Percentiles rank a stretch among this genome's conserved stretches.
phyloP scores from a whole-genome alignment of 2,888 invertebrate genomes.

The Volucella bombylans region DNA sequence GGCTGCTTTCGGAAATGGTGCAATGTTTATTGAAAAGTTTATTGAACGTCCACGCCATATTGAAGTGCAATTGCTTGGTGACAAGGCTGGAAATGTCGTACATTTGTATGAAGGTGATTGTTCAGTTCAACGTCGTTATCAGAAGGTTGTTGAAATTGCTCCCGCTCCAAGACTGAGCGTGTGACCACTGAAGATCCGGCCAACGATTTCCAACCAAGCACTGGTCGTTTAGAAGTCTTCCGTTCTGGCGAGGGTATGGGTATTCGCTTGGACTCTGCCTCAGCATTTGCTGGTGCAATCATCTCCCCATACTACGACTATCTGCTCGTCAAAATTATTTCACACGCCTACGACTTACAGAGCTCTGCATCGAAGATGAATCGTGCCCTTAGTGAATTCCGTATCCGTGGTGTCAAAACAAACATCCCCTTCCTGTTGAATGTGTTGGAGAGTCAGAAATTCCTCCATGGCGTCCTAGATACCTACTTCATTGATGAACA shows the following conservation, averaged over 20 bases:
- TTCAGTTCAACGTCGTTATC: conserved; percentile 98
- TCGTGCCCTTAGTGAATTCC: conserved; percentile 96
- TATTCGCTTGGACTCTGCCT: conserved; percentile 97
- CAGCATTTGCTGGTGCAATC: conserved; percentile 97
- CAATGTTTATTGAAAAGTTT: conserved; percentile 99
- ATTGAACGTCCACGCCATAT: conserved; percentile 99
- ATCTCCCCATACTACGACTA: conserved; percentile 99
- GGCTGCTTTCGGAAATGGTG: conserved; percentile 98
- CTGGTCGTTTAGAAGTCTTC: conserved; percentile 97
- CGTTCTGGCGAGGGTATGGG: conserved; percentile 99
- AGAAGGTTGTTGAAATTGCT: conserved; percentile 99
- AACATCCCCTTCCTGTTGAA: conserved; percentile 99
- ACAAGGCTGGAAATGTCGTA: conserved; percentile 96
- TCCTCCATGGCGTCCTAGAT: conserved; percentile 95
- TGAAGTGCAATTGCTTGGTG: conserved; percentile 90
- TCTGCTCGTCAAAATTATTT: conserved; percentile 96
- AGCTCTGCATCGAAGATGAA: conserved; percentile 98
- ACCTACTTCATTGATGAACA: conserved; percentile 99
- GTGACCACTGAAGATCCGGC: conserved; percentile 99
- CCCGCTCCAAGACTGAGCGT: conserved; percentile 97
- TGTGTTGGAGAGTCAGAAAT: conserved; percentile 97
- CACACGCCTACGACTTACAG: conserved; percentile 94
- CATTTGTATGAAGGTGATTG: conserved; percentile 99
- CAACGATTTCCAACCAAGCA: conserved; percentile 98
- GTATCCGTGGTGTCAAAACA: conserved; percentile 99